Percentiles rank a stretch among this genome's conserved stretches.
These are phyloP conservation scores for Cyprinella venusta DNA, from an alignment of 2,797 vertebrate genomes.

Conservation along the genomic window DNA sequence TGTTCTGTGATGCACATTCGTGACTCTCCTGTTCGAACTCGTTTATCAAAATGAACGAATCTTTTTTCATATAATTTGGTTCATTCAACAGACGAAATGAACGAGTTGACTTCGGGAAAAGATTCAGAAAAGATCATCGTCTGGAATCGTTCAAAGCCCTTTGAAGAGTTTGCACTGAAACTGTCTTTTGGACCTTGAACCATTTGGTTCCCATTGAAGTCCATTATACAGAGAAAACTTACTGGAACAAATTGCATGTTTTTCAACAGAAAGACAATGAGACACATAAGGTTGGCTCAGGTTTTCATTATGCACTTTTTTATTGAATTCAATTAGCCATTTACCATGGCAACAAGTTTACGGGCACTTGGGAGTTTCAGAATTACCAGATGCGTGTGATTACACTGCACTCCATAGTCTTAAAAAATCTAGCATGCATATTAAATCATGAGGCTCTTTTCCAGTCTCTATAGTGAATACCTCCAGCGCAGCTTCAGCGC, in stretches of 20 bases:
- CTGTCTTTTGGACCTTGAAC: too few species aligned
- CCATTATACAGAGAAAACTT: too few species aligned
- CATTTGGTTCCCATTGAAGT: too few species aligned
- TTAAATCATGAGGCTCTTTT: slow-evolving; percentile 18
- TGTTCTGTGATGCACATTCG: too few species aligned
- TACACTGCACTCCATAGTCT: slow-evolving; percentile 13
- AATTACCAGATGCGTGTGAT: slow-evolving; percentile 7
- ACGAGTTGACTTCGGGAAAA: too few species aligned
- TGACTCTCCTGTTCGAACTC: too few species aligned
- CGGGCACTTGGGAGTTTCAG: slow-evolving; percentile 3
- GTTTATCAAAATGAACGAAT: too few species aligned
- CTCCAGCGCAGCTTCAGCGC: slow-evolving; percentile 14
- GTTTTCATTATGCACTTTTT: slow-evolving; percentile 15
- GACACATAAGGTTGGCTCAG: background rate
- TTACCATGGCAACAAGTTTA: slow-evolving; percentile 32
- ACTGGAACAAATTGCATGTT: background rate
- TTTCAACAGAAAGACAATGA: background rate
- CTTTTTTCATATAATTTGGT: too few species aligned
- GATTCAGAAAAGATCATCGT: too few species aligned
- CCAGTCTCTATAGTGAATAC: slow-evolving; percentile 6
- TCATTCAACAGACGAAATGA: too few species aligned
- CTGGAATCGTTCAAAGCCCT: too few species aligned
- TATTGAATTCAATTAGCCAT: slow-evolving; percentile 31
- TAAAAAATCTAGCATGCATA: slow-evolving; percentile 5
- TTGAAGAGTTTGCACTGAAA: too few species aligned